phyloP scores from a whole-genome alignment of 2,113 vertebrate species.

The Typhlomys cinereus region DNA sequence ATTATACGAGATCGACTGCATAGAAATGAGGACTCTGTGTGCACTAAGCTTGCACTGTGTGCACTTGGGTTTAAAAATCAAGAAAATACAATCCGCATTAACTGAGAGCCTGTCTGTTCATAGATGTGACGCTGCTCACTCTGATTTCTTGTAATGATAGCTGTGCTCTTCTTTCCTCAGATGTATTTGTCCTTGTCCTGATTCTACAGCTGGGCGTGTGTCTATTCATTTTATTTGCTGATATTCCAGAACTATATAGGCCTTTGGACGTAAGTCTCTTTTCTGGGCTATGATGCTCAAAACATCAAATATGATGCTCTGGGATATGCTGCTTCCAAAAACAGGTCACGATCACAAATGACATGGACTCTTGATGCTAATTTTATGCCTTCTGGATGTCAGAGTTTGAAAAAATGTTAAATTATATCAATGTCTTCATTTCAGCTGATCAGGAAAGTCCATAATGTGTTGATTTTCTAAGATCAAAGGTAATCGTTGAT shows the following conservation, averaged over 20 bases:
- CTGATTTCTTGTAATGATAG: constrained; percentile 50
- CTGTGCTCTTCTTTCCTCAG: constrained; percentile 78
- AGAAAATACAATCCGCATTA: constrained; percentile 23
- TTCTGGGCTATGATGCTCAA: background rate
- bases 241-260: constrained; percentile 83
- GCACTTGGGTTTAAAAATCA: constrained; percentile 30
- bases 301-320: too few species aligned
- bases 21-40: constrained; percentile 6
- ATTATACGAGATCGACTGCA: background rate
- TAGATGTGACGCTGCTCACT: background rate
- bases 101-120: constrained; percentile 31
- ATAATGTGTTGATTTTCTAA: constrained; percentile 29
- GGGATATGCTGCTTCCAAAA: background rate
- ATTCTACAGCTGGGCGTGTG: constrained; percentile 82
- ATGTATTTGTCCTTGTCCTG: constrained; percentile 84
- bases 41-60: too few species aligned
- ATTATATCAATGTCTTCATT: background rate
- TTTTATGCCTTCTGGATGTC: constrained; percentile 2
- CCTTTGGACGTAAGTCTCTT: constrained; percentile 85
- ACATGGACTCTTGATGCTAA: background rate
- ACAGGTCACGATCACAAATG: background rate
- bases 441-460: constrained; percentile 21
- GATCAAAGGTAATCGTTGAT: constrained; percentile 21
- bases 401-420: constrained; percentile 29
- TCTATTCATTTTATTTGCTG: constrained; percentile 87